Evolutionary conservation across 2,888 invertebrate species (phyloP), one percentile per base, ranked within the genome.

Genomic region (Rhagonycha lutea): DNA sequence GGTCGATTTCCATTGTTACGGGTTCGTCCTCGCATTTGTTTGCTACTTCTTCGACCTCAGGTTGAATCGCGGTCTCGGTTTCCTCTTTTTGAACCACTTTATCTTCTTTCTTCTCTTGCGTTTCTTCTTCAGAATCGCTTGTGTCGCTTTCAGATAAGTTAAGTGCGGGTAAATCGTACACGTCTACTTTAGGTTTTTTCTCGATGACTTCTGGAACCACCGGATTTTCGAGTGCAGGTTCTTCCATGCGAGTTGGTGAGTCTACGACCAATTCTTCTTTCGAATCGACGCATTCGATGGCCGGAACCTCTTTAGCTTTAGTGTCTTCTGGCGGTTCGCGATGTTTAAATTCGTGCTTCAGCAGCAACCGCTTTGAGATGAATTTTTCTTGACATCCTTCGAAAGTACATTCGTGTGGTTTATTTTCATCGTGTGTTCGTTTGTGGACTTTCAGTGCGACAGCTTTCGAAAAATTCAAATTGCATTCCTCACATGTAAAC

Each of bases 101-200:
- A 73, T 69, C 65, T 65, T 78, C 74, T 72, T 62, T 47, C 32
- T 69, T 69, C 69, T 76, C 81, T 14, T 79, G 73, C 2, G 88
- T 71, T 83, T 89, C 87, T 4, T 87, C 88, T 24, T 91, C 92
- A 3, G 88, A 91, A 79, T 94, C 95, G 69, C 86, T 86, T 79
- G 94, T 94, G 82, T 95, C 96, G 85, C 95, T 95, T 83, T 96
- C 96, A 0, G 95, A 96, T 62, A 96, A 89, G 89, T 96, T 96
- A 62, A 95, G 88, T 3, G 94, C 95, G 3, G 95, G 95, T 72
- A 96, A 88, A 88, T 96, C 92, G 79, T 90, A 90, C 2, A 93
- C 90, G 83, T 93, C 93, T 4, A 92, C 90, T 70, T 91, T 90
- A 5, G 87, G 87, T 82, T 89, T 89, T 3, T 83, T 79, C 76